These are phyloP conservation scores for Drosophila insularis DNA, from an alignment of 1,140 invertebrate species.

Conservation along the genomic window DNA sequence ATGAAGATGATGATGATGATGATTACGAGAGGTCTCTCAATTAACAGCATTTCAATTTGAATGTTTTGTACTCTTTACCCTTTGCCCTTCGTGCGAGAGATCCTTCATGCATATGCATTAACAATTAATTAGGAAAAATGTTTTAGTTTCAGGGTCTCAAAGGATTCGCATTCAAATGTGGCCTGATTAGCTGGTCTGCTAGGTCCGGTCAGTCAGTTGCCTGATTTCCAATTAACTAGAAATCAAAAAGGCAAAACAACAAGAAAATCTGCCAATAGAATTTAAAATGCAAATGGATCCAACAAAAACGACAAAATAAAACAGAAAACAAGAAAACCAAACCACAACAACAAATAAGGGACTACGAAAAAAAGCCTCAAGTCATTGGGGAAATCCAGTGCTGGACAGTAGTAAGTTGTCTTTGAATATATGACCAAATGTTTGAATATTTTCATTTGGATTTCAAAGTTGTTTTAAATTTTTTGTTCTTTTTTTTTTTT, in stretches of 20 bases:
- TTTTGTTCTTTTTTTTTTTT: not conserved
- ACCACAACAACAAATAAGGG: not conserved
- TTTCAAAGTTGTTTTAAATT: constrained; percentile 4
- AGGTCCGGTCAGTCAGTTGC: not conserved
- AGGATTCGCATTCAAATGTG: constrained; percentile 19
- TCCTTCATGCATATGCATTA: constrained; percentile 54
- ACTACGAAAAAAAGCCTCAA: constrained; percentile 26
- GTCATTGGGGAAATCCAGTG: constrained; percentile 72
- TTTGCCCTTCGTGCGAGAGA: too few relatives aligned
- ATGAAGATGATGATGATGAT: not conserved
- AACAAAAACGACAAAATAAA: not conserved
- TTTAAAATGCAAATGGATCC: constrained; percentile 72
- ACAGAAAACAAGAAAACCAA: constrained; percentile 10
- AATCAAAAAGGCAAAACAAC: constrained; percentile 33
- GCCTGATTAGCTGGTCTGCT: constrained; percentile 48
- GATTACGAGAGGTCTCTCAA: constrained; percentile 40
- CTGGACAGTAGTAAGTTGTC: constrained; percentile 33
- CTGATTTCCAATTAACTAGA: constrained; percentile 58
- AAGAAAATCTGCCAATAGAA: constrained; percentile 53
- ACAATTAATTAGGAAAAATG: constrained; percentile 66
- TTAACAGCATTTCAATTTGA: constrained; percentile 64
- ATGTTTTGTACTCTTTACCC: constrained; percentile 25
- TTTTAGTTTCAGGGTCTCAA: constrained; percentile 15
- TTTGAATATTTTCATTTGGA: constrained; percentile 24
- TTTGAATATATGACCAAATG: constrained; percentile 21